Evolutionary conservation across 2,888 invertebrate genomes (phyloP).

Genomic region (Meandrusa payeni): DNA sequence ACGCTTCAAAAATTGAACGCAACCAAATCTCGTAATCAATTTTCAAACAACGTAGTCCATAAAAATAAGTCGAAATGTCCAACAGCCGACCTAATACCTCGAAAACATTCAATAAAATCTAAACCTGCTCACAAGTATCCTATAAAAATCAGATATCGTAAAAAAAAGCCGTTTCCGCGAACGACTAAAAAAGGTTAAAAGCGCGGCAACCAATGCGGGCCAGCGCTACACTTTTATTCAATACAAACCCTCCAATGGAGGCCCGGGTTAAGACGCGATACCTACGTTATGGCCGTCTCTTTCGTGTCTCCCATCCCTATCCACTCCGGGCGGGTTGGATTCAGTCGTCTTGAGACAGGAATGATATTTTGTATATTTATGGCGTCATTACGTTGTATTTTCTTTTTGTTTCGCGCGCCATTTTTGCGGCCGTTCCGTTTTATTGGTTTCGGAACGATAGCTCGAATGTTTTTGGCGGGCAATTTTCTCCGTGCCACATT

Average conservation of each 20-base stretch:
- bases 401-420: conserved; percentile 41
- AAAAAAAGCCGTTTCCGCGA: conserved; percentile 39
- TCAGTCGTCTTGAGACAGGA: conserved; percentile 31
- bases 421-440: conserved; percentile 37
- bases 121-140: conserved; percentile 53
- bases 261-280: conserved; percentile 50
- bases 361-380: conserved; percentile 36
- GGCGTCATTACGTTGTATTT: conserved; percentile 33
- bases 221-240: conserved; percentile 48
- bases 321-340: conserved; percentile 33
- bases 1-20: too few relatives aligned
- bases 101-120: conserved; percentile 42
- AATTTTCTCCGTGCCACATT: conserved; percentile 17
- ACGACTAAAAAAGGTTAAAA: conserved; percentile 41
- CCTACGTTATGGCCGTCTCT: conserved; percentile 44
- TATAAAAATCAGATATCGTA: conserved; percentile 61
- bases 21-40: conserved; percentile 1
- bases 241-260: conserved; percentile 58
- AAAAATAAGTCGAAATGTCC: conserved; percentile 10
- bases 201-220: conserved; percentile 40
- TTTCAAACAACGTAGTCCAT: conserved; percentile 11
- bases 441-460: conserved; percentile 35
- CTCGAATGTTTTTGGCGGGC: conserved; percentile 30
- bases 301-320: conserved; percentile 37
- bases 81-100: conserved; percentile 37